Evolutionary conservation across 2,797 vertebrate species (phyloP), one percentile per base, ranked within the genome.

Genomic region (Danio choprae): DNA sequence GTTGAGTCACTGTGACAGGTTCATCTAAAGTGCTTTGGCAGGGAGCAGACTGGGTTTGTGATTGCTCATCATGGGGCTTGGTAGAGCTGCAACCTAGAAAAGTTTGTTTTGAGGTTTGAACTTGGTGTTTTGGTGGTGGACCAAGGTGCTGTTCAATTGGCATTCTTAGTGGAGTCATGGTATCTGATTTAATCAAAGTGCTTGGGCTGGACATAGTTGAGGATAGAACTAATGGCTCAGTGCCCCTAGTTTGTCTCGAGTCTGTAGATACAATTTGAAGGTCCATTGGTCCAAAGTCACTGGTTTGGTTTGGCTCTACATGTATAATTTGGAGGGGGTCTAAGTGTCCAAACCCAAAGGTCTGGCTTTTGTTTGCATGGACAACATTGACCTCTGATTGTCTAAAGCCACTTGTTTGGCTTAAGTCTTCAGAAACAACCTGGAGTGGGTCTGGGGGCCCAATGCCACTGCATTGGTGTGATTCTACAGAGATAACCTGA

Each of bases 11-110:
- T 68, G 51, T 38, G 16, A 38, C 16, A 0, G 3, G n/a, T 43
- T 36, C 20, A 18, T 50, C 15, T 43, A 50, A 40, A 56, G n/a
- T 68, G 22, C 41, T 46, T 77, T 46, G 22, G 46, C 59, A 40
- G 41, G 22, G 56, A 36, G 44, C 16, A 53, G 64, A 58, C 63
- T 69, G 48, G 22, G 46, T 43, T 18, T 55, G 18, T 55, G 62
- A 80, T 81, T 36, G 51, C 48, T 82, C 65, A 29, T 29, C 29
- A 13, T 59, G 22, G 38, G 41, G 20, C 22, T 48, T 64, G 18
- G 56, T 44, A 53, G 71, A 51, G 18, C 56, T 71, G 20, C 13
- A 46, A 13, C 68, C 4, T 10, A 63, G 7, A 71, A 71, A 38
- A 1, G n/a, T 22, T 46, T 43, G 29, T 40, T 36, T 63, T 4